Conservation (phyloP, 64 coral and sea anemone genomes). For the Stylophora pistillata region DNA sequence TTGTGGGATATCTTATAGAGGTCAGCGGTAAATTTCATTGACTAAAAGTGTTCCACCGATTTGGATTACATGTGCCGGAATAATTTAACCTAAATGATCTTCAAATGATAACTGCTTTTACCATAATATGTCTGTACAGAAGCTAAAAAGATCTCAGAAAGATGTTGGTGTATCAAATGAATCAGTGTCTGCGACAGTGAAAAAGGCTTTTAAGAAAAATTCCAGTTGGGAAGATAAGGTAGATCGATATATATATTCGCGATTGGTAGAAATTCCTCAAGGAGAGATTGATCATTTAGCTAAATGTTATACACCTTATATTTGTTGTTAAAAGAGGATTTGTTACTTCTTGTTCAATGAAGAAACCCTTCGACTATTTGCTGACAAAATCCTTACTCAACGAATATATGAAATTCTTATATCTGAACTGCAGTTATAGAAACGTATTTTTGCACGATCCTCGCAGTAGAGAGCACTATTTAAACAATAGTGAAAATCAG, state of each 20-base stretch:
- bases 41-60: background rate
- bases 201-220: slow-evolving; percentile 85
- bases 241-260: background rate
- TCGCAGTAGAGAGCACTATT: no score
- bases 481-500: no score
- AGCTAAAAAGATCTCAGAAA: slow-evolving; percentile 70
- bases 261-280: background rate
- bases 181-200: slow-evolving; percentile 80
- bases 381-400: no score
- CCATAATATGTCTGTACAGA: slow-evolving; percentile 72
- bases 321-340: background rate
- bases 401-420: no score
- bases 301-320: background rate
- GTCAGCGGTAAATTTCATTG: slow-evolving; percentile 51
- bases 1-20: slow-evolving; percentile 57
- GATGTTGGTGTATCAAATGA: slow-evolving; percentile 66
- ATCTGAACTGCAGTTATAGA: no score
- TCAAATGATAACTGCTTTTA: background rate
- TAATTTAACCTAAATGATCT: background rate
- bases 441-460: no score
- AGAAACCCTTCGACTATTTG: no score
- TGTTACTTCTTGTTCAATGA: no score
- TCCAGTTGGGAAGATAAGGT: slow-evolving; percentile 99
- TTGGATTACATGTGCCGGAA: background rate
- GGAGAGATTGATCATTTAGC: background rate